Evolutionary conservation across 1,140 invertebrate species (phyloP), one percentile per base, ranked within the genome.

Genomic region (Temnothorax nylanderi): DNA sequence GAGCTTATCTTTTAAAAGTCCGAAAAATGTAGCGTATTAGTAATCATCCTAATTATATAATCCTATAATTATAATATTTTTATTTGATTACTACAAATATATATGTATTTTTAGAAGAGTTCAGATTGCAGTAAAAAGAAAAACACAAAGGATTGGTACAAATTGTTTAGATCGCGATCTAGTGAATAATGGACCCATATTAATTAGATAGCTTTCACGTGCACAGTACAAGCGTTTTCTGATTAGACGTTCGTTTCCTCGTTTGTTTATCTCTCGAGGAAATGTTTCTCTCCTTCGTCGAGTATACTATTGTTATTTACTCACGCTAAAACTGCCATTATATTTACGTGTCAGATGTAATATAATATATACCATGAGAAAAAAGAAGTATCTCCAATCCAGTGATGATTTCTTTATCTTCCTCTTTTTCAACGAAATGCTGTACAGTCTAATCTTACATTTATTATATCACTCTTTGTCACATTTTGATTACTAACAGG

Each of bases 321-420:
- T 65, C 41, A 65, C 37, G 34, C 18, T 65, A 11, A 62, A 77
- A 85, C 16, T 78, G 74, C 74, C 82, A 85, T 76, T 76, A 64
- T 65, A 56, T 85, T 78, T 85, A 65, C 62, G 32, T 77, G 49
- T 78, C 18, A 85, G n/a, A 85, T 85, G 41, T 64, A 77, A 51
- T 32, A 41, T 65, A 84, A 78, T 85, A 65, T 78, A 85, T 85
- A 72, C 10, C 18, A 21, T 62, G 18, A 44, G 41, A 78, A 34
- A 49, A 71, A 16, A 47, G 21, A 58, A 49, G 8, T 41, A 69
- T 71, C 16, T 71, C 8, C 7, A 56, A 37, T 67, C 5, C 13
- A 54, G 0, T 4, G 10, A 21, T n/a, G 11, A 44, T 49, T 44
- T 60, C 8, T 37, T 44, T 26, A 54, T 18, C 5, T 75, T 37